A percentile compares a stretch with the other conserved stretches of the same genome.
phyloP scores from a whole-genome alignment of 2,888 invertebrate species.

The Pilophorus perplexus region DNA sequence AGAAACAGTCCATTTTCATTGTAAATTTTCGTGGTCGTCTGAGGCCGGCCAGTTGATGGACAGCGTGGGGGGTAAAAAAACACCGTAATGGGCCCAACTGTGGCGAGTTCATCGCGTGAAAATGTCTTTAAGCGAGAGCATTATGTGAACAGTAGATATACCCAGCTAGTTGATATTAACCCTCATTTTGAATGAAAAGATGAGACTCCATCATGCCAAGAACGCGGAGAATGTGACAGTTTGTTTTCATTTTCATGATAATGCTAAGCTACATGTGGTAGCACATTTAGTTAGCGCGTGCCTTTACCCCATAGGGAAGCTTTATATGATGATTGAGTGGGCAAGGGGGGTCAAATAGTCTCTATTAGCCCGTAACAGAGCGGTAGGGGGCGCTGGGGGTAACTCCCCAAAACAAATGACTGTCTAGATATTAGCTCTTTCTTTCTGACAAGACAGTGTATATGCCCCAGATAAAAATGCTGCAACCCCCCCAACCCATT shows the following conservation, averaged over 20 bases:
- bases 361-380: conserved; percentile 21
- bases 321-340: conserved; percentile 15
- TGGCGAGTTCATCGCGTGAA: no score
- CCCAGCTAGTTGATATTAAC: no score
- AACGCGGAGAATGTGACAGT: conserved; percentile 6
- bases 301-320: neutral
- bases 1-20: no score
- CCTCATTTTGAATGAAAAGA: no score
- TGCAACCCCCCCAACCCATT: neutral
- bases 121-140: no score
- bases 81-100: no score
- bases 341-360: conserved; percentile 2
- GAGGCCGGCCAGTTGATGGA: no score
- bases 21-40: no score
- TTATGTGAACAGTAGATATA: no score
- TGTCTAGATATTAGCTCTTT: conserved; percentile 1
- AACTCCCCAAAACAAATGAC: conserved; percentile 5
- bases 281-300: conserved; percentile 10
- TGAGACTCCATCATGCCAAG: conserved; percentile 7
- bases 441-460: conserved; percentile 13
- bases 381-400: no score
- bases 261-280: conserved; percentile 10
- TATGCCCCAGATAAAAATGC: conserved; percentile 17
- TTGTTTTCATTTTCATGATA: conserved; percentile 18
- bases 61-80: no score